These are phyloP conservation scores for Grantiella picta DNA, from an alignment of 2,113 vertebrate genomes.

Conservation along the genomic window DNA sequence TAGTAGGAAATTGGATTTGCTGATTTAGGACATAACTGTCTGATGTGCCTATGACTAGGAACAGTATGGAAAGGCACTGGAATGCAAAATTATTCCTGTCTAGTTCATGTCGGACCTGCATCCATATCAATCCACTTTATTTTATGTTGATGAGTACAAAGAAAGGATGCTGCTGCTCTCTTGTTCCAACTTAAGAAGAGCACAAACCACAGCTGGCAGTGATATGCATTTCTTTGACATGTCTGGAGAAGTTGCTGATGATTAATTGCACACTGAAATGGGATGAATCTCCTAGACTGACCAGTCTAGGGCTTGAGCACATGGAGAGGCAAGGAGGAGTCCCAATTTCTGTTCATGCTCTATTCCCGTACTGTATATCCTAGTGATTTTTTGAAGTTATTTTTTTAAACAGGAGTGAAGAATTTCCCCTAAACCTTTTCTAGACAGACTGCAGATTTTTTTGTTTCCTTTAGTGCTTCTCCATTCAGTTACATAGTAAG, in stretches of 20 bases:
- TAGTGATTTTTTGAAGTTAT: neutral
- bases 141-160: neutral
- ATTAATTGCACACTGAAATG: neutral
- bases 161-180: neutral
- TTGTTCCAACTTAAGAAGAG: neutral
- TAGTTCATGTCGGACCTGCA: neutral
- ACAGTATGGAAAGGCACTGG: neutral
- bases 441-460: neutral
- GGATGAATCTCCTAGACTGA: neutral
- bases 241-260: neutral
- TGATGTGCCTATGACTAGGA: neutral
- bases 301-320: neutral
- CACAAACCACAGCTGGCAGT: neutral
- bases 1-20: slow-evolving; percentile 46
- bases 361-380: neutral
- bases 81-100: neutral
- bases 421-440: neutral
- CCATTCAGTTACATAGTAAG: neutral
- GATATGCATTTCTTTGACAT: neutral
- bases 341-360: neutral
- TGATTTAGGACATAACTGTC: slow-evolving; percentile 13
- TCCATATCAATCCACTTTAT: neutral
- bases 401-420: neutral
- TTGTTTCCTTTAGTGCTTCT: neutral
- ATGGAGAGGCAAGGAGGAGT: neutral